Evolutionary conservation across 2,113 vertebrate genomes (phyloP).

Genomic region (Oreochromis aureus): DNA sequence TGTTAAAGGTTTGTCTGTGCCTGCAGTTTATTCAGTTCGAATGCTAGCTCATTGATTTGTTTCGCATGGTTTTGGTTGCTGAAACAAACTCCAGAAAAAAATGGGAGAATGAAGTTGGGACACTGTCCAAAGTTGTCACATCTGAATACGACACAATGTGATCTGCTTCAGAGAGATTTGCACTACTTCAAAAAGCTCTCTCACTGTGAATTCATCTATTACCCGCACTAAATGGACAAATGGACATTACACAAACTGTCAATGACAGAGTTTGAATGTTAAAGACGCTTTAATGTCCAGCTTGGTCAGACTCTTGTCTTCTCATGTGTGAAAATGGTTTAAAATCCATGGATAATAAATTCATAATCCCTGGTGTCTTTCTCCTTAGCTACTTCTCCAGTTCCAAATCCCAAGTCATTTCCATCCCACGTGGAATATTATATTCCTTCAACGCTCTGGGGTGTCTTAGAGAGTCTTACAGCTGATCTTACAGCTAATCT

Average conservation of each 20-base stretch:
- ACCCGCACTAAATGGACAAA: background rate
- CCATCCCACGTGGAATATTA: background rate
- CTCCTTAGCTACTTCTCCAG: background rate
- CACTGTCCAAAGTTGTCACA: background rate
- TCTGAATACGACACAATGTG: background rate
- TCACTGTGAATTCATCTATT: background rate
- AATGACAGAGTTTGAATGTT: background rate
- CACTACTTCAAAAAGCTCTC: background rate
- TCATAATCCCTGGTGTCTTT: background rate
- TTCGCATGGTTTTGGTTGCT: background rate
- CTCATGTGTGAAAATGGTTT: background rate
- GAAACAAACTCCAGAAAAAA: background rate
- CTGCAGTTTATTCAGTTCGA: background rate
- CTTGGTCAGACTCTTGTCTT: background rate
- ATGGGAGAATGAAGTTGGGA: background rate
- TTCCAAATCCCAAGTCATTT: background rate
- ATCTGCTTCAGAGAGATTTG: background rate
- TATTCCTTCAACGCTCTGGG: background rate
- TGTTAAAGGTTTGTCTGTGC: background rate
- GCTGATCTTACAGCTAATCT: background rate
- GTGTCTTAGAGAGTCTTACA: background rate
- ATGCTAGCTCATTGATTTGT: background rate
- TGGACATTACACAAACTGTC: background rate
- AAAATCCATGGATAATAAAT: background rate
- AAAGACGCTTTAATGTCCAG: background rate